Conservation (phyloP, 2,797 vertebrate genomes). For the Cirrhinus mrigala region DNA sequence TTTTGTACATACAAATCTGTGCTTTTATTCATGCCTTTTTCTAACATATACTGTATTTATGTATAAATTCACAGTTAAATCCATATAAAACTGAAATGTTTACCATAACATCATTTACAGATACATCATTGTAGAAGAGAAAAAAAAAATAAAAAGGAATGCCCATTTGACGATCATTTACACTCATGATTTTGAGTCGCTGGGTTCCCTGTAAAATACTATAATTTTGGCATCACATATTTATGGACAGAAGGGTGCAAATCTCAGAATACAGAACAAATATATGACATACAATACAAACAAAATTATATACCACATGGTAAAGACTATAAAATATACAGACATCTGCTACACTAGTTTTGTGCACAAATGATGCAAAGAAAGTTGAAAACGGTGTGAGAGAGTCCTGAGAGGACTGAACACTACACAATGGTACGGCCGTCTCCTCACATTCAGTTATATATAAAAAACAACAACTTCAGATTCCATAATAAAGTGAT, state of each 20-base stretch:
- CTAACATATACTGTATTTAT: slow-evolving; percentile 63
- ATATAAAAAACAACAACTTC: slow-evolving; percentile 26
- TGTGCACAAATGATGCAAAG: slow-evolving; percentile 62
- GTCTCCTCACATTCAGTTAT: slow-evolving; percentile 40
- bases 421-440: slow-evolving; percentile 34
- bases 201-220: slow-evolving; percentile 58
- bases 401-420: slow-evolving; percentile 42
- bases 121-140: slow-evolving; percentile 60
- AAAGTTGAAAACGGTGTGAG: slow-evolving; percentile 36
- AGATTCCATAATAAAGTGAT: slow-evolving; percentile 47
- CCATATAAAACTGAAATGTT: slow-evolving; percentile 63
- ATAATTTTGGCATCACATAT: slow-evolving; percentile 62
- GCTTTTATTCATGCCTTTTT: slow-evolving; percentile 65
- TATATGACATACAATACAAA: slow-evolving; percentile 59
- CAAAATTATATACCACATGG: slow-evolving; percentile 51
- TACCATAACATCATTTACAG: slow-evolving; percentile 65
- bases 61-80: slow-evolving; percentile 67
- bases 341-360: slow-evolving; percentile 63
- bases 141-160: slow-evolving; percentile 43
- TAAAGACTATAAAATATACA: slow-evolving; percentile 60
- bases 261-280: slow-evolving; percentile 59
- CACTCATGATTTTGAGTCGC: slow-evolving; percentile 51
- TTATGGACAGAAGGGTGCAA: slow-evolving; percentile 59
- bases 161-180: slow-evolving; percentile 44
- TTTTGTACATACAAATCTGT: slow-evolving; percentile 54